Evolutionary conservation across 2,888 invertebrate species (phyloP), one percentile per base, ranked within the genome.

Genomic region (Scaptomyza parva): DNA sequence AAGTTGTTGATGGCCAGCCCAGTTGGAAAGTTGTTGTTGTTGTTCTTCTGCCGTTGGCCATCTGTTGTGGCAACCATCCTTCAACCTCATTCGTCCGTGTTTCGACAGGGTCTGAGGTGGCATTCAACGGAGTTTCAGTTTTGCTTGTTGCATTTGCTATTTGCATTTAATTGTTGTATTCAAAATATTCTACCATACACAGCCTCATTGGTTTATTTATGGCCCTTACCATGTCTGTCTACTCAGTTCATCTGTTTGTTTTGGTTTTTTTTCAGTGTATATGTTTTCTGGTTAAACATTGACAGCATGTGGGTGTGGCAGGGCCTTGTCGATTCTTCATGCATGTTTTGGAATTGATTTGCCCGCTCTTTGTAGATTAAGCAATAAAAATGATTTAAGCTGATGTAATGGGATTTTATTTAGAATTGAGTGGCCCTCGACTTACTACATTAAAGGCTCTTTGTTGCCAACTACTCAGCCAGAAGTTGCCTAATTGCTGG

Each of bases 91-190:
- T 77, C 53, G 47, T 43, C 63, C 18, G 52, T 41, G 57, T 64
- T 39, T 41, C 48, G 52, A 14, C 14, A 45, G 47, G 37, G 47
- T 58, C 44, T 40, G 26, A 40, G 28, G n/a, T 8, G 18, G 22
- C 6, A 9, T 0, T 39, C 4, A 30, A 0, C 14, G 3, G 30
- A 60, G 59, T 47, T 62, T 55, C 50, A 39, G 52, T 65, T 57
- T 61, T 55, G 61, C 86, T 76, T 57, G 59, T 52, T 64, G 65
- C 63, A 68, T 74, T 85, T 55, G 60, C 60, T 81, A 81, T 87
- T 87, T 81, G 82, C 88, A 81, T 81, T 87, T 81, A 81, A 87
- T 87, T 87, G 88, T 78, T 67, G 86, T 67, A 81, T 87, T 87
- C 65, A 87, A 87, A 81, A 85, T 81, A 81, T 68, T 68, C 75